Percentiles rank a stretch among this genome's conserved stretches.
Evolutionary conservation across 2,113 vertebrate species (phyloP).

Genomic region (Cisticola juncidis): DNA sequence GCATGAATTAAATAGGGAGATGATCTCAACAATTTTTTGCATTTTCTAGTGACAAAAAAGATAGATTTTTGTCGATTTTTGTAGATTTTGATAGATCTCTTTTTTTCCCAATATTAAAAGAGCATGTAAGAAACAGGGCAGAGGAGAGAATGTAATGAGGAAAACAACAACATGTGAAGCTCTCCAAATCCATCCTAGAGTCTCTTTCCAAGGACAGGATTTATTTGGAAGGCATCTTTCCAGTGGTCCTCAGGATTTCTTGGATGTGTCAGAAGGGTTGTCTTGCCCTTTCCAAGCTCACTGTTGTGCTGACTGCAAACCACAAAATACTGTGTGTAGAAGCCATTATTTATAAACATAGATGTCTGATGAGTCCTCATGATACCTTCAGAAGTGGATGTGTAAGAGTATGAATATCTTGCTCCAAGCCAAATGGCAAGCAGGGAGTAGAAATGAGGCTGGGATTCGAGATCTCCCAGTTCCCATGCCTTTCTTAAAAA

Average conservation of each 20-base stretch:
- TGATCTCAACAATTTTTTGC: neutral
- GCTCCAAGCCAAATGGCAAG: neutral
- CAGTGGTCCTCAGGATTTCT: neutral
- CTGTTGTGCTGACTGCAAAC: neutral
- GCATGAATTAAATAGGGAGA: neutral
- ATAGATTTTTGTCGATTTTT: neutral
- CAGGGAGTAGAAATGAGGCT: neutral
- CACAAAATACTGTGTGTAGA: neutral
- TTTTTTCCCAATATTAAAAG: neutral
- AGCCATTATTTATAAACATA: neutral
- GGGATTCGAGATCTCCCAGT: neutral
- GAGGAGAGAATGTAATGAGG: neutral
- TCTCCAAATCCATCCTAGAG: neutral
- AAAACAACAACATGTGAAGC: neutral
- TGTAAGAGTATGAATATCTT: neutral
- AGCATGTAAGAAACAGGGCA: neutral
- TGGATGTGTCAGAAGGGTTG: neutral
- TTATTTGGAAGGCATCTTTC: neutral
- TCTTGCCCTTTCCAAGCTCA: neutral
- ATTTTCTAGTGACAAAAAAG: neutral
- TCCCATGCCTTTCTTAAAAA: neutral
- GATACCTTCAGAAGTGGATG: neutral
- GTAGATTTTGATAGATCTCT: too few species aligned
- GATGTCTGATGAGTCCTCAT: neutral
- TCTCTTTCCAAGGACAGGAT: neutral